These are phyloP conservation scores for Cephalopachus bancanus DNA, from an alignment of 2,797 vertebrate genomes.

Conservation along the genomic window DNA sequence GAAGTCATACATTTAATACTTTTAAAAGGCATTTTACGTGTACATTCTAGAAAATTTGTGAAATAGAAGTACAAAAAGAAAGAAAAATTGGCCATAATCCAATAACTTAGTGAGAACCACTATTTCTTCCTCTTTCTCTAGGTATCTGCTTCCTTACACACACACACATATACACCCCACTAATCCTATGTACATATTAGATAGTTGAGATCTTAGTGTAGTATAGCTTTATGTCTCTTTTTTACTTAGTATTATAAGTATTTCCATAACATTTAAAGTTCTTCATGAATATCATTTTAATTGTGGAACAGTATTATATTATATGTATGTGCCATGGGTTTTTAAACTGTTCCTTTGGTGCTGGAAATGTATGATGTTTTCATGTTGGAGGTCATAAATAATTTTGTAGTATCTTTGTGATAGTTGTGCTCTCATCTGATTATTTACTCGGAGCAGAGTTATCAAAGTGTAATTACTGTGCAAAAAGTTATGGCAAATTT, in stretches of 20 bases:
- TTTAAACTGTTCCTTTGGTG: not conserved
- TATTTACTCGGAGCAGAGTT: not conserved
- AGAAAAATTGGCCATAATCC: not conserved
- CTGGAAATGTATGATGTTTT: not conserved
- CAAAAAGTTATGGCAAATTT: not conserved
- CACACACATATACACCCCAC: not conserved
- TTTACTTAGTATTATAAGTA: not conserved
- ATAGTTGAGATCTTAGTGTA: constrained; percentile 6
- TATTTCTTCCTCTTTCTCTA: not conserved
- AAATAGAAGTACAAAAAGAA: not conserved
- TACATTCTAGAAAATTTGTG: not conserved
- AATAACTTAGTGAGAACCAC: not conserved
- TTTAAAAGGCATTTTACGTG: not conserved
- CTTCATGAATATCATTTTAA: not conserved
- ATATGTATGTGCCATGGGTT: not conserved
- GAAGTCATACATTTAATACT: not conserved
- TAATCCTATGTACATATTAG: not conserved
- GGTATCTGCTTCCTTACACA: not conserved
- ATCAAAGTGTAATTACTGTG: not conserved
- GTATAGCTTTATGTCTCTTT: not conserved
- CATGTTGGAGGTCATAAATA: not conserved
- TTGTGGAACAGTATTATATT: not conserved
- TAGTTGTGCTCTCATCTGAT: not conserved
- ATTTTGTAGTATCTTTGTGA: not conserved
- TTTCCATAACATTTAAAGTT: not conserved